Conservation (phyloP, 1,140 invertebrate species). For the Glossosoma conforme region DNA sequence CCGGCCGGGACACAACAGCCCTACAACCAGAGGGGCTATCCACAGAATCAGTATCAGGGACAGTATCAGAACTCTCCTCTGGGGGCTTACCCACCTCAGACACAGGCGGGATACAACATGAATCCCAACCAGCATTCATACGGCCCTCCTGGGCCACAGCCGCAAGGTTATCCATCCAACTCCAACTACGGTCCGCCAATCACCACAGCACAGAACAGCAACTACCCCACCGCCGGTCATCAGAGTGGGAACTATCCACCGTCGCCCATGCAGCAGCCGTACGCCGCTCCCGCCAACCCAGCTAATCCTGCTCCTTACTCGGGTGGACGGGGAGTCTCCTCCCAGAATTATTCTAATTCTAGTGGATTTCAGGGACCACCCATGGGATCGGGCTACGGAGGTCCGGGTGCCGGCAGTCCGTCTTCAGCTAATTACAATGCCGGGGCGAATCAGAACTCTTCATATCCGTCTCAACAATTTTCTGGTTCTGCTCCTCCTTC, state of each 20-base stretch:
- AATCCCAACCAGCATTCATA: conserved; percentile 46
- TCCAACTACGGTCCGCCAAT: conserved; percentile 49
- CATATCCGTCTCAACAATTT: conserved; percentile 47
- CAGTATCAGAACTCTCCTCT: conserved; percentile 45
- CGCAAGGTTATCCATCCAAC: conserved; percentile 47
- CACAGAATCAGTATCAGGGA: conserved; percentile 49
- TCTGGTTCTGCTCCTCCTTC: conserved; percentile 45
- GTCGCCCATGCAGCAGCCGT: conserved; percentile 44
- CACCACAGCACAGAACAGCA: conserved; percentile 43
- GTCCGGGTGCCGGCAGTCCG: conserved; percentile 6
- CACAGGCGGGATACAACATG: conserved; percentile 36
- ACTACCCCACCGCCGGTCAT: conserved; percentile 46
- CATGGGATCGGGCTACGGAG: conserved; percentile 18
- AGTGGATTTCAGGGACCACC: conserved; percentile 23
- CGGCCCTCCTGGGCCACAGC: conserved; percentile 48
- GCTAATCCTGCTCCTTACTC: conserved; percentile 40
- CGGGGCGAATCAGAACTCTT: conserved; percentile 33
- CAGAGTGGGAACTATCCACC: conserved; percentile 45
- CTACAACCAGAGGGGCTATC: conserved; percentile 47
- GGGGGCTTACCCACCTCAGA: conserved; percentile 44
- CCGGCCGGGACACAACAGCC: conserved; percentile 47
- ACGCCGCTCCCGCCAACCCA: conserved; percentile 43
- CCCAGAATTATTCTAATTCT: conserved; percentile 21
- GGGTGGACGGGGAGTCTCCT: conserved; percentile 33
- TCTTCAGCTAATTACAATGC: conserved; percentile 20